Evolutionary conservation across 37 sponge, comb jelly and placozoan species (phyloP).

Genomic region (Dysidea cf. avara): DNA sequence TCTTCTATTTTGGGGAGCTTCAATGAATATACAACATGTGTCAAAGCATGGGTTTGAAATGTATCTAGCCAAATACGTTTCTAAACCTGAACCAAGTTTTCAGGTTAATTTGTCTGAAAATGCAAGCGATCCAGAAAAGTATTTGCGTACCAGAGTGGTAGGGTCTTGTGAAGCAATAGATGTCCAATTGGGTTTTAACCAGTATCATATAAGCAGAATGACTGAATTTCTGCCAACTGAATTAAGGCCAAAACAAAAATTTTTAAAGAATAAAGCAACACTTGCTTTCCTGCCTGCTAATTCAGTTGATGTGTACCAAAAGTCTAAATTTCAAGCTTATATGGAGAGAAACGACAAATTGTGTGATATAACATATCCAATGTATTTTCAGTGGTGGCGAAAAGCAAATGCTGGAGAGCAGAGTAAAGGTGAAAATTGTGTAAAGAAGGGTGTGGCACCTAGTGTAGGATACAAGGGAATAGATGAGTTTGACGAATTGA

Average conservation of each 20-base stretch:
- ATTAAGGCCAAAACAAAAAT: neutral
- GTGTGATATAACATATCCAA: constrained; percentile 6
- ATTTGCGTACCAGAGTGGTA: constrained; percentile 3
- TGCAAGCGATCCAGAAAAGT: constrained; percentile 1
- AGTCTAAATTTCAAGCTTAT: neutral
- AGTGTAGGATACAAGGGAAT: no score
- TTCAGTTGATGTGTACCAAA: neutral
- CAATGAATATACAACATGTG: constrained; percentile 9
- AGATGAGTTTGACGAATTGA: no score
- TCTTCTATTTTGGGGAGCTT: neutral
- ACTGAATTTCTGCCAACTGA: constrained; percentile 3
- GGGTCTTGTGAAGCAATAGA: constrained; percentile 12
- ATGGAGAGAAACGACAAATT: neutral
- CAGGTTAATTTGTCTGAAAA: constrained; percentile 13
- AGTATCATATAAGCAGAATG: neutral
- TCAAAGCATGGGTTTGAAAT: constrained; percentile 9
- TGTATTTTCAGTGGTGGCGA: constrained; percentile 10
- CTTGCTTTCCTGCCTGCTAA: neutral
- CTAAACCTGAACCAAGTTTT: constrained; percentile 3
- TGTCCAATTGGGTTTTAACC: constrained; percentile 8
- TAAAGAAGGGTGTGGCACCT: no score
- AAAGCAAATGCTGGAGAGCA: neutral
- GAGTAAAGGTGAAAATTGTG: neutral
- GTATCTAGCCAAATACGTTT: constrained; percentile 13
- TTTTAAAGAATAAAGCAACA: neutral